Percentiles rank a stretch among this genome's conserved stretches.
Evolutionary conservation across 2,888 invertebrate species (phyloP).

Genomic region (Actias luna): DNA sequence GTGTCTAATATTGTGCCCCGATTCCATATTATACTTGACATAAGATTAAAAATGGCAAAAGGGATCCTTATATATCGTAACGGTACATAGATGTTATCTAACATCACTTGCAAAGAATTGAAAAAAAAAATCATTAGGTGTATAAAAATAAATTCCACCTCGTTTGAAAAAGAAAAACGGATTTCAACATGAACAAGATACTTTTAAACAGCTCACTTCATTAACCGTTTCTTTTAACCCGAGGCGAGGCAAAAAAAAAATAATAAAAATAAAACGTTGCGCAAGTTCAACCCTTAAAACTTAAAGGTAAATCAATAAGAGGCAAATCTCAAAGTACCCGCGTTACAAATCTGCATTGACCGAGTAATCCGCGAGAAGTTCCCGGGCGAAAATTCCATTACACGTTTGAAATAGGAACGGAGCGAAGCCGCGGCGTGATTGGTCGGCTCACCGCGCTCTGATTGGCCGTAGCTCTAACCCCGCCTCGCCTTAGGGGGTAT

Average conservation of each 20-base stretch:
- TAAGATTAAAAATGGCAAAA: too few relatives aligned
- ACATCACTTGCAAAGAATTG: too few relatives aligned
- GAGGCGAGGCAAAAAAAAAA: slow-evolving; percentile 18
- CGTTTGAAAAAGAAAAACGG: background rate
- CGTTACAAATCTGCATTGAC: slow-evolving; percentile 65
- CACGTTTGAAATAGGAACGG: slow-evolving; percentile 70
- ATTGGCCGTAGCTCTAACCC: slow-evolving; percentile 72
- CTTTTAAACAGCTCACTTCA: slow-evolving; percentile 22
- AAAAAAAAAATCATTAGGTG: too few relatives aligned
- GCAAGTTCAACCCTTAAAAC: slow-evolving; percentile 33
- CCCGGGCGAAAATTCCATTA: slow-evolving; percentile 77
- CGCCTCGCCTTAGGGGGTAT: slow-evolving; percentile 70
- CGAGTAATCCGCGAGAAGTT: slow-evolving; percentile 68
- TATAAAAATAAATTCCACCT: background rate
- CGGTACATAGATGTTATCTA: too few relatives aligned
- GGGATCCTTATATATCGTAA: too few relatives aligned
- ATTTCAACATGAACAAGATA: slow-evolving; percentile 22
- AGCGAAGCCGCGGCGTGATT: slow-evolving; percentile 66
- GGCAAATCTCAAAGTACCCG: slow-evolving; percentile 36
- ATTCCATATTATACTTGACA: too few relatives aligned
- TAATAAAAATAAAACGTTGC: slow-evolving; percentile 27
- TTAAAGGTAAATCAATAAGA: slow-evolving; percentile 43
- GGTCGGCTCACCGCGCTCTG: slow-evolving; percentile 72
- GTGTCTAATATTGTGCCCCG: too few relatives aligned
- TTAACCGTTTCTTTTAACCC: slow-evolving; percentile 4